phyloP scores from a whole-genome alignment of 30 jellyfish, hydroid and myxozoan species.

The Turritopsis dohrnii region DNA sequence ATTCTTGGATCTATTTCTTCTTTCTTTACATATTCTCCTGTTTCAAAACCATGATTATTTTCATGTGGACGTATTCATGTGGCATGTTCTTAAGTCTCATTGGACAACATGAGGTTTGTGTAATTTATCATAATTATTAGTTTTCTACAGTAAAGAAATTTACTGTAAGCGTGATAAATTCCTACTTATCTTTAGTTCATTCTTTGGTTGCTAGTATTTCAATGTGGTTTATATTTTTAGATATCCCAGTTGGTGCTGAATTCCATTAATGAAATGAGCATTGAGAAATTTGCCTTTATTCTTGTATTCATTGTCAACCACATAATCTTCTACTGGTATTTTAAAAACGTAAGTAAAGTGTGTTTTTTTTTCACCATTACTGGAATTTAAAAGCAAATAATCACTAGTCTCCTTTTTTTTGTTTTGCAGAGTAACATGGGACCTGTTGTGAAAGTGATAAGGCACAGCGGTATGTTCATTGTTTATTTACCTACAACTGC shows the following conservation, averaged over 20 bases:
- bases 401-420: neutral
- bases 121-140: no score
- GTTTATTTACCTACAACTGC: no score
- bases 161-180: neutral
- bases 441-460: neutral
- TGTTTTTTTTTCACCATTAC: neutral
- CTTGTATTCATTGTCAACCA: slow-evolving; percentile 18
- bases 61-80: neutral
- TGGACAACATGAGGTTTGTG: slow-evolving; percentile 26
- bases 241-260: neutral
- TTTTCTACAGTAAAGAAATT: neutral
- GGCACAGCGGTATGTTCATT: neutral
- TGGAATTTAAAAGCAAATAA: neutral
- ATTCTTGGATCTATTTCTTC: neutral
- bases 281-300: slow-evolving; percentile 13
- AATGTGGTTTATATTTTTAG: slow-evolving; percentile 2
- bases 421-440: neutral
- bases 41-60: neutral
- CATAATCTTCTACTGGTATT: slow-evolving; percentile 24
- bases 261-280: slow-evolving; percentile 16
- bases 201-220: neutral
- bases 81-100: slow-evolving; percentile 9
- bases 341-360: slow-evolving; percentile 30
- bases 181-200: neutral
- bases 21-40: slow-evolving; percentile 17